Evolutionary conservation across 2,888 invertebrate genomes (phyloP).

Genomic region (Drosophila sordidula): DNA sequence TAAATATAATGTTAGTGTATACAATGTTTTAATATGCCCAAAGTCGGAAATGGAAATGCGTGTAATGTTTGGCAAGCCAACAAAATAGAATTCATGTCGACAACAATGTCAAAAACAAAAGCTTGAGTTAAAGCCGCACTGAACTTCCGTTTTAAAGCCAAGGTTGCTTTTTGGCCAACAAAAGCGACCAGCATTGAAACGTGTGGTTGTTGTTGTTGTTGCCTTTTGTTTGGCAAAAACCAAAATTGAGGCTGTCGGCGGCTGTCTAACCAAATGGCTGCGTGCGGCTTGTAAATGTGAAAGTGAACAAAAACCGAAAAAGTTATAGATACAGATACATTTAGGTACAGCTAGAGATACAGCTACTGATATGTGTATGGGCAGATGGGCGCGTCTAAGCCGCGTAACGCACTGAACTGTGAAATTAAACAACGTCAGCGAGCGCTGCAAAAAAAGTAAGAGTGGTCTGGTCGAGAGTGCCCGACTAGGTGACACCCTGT

Average conservation of each 20-base stretch:
- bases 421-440: constrained; percentile 77
- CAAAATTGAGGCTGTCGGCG: constrained; percentile 27
- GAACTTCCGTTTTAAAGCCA: constrained; percentile 75
- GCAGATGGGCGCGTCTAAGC: constrained; percentile 70
- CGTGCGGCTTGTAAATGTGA: constrained; percentile 49
- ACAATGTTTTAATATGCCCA: background rate
- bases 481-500: background rate
- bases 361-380: constrained; percentile 14
- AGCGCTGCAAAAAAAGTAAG: constrained; percentile 27
- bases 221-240: constrained; percentile 37
- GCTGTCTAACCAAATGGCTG: constrained; percentile 50
- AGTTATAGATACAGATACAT: constrained; percentile 12
- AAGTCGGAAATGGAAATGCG: constrained; percentile 43
- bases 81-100: constrained; percentile 1
- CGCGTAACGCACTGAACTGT: constrained; percentile 77
- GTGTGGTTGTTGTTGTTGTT: constrained; percentile 17
- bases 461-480: constrained; percentile 1
- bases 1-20: background rate
- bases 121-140: constrained; percentile 46
- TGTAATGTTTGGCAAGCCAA: constrained; percentile 16
- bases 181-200: constrained; percentile 32
- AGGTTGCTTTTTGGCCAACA: constrained; percentile 66
- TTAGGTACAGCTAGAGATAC: constrained; percentile 2
- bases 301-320: constrained; percentile 30
- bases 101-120: constrained; percentile 20